Conservation (phyloP, 2,113 vertebrate genomes). For the Rhodinocichla rosea region DNA sequence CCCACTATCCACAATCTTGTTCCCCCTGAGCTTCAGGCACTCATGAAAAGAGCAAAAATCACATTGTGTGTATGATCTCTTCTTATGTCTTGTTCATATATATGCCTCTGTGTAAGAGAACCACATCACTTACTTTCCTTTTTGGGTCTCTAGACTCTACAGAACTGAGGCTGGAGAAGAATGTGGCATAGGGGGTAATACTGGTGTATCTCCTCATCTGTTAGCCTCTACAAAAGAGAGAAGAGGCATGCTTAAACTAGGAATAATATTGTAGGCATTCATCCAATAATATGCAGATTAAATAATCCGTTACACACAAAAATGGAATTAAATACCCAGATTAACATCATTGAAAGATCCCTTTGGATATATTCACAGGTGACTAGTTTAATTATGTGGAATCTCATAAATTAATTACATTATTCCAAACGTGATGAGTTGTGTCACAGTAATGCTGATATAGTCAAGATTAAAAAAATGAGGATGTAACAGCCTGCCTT, state of each 20-base stretch:
- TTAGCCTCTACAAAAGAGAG: not conserved
- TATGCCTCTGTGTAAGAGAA: not conserved
- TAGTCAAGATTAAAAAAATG: not conserved
- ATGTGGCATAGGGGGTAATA: not conserved
- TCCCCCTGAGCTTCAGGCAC: not conserved
- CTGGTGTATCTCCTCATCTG: not conserved
- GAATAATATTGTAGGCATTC: not conserved
- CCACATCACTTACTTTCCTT: not conserved
- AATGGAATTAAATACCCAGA: not conserved
- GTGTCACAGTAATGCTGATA: slow-evolving; percentile 13
- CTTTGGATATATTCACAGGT: not conserved
- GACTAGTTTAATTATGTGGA: not conserved
- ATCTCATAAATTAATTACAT: slow-evolving; percentile 15
- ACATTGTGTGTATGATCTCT: not conserved
- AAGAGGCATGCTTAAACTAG: not conserved
- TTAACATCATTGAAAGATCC: not conserved
- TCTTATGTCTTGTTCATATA: not conserved
- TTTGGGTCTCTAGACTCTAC: not conserved
- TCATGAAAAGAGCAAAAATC: not conserved
- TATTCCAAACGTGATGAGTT: slow-evolving; percentile 11
- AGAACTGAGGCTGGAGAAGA: not conserved
- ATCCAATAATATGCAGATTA: not conserved
- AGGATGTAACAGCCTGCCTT: not conserved
- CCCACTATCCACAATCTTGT: not conserved
- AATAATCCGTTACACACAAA: not conserved